Evolutionary conservation across 2,113 vertebrate genomes (phyloP), one percentile per base, ranked within the genome.

Genomic region (Xiphophorus hellerii): DNA sequence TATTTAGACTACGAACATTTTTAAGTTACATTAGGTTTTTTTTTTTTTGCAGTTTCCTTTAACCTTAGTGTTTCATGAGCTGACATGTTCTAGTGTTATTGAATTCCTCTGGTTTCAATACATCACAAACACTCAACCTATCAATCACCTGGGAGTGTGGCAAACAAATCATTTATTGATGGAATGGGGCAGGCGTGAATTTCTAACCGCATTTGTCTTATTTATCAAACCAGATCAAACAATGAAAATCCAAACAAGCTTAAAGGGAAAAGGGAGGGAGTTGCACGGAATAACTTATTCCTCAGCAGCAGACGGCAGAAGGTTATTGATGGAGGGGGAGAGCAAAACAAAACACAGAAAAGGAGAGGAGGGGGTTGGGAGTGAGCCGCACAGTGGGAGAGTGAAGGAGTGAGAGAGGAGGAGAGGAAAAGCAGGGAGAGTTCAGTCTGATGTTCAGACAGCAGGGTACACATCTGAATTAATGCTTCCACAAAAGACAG

Each of bases 101-200:
- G 93, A 94, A 95, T 94, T 93, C 92, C 92, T 94, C 92, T 95
- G 93, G 86, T 95, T 94, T 91, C 93, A 94, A 95, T 94, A 93
- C 93, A 94, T 91, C 85, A 84, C 72, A 31, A 79, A 88, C 91
- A 91, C 88, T 58, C 51, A 93, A 94, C 90, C 92, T 94, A 95
- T 95, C 94, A 95, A 93, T 95, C 95, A 95, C 90, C 29, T 5
- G 93, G 92, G 90, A 92, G 88, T 68, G 90, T 92, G 90, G 91
- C 80, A 93, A 94, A 93, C 93, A 93, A 94, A 95, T 95, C 91
- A 95, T 95, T 95, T 94, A 95, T 95, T 95, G 94, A 95, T 95
- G 92, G 92, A 94, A 94, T 63, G 74, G 90, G 89, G 86, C 92
- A 91, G 92, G 89, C 92, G 91, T 93, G 93, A 94, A 94, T 94